Base-by-base conservation (phyloP, 23 tunicate genomes). In the Styela plicata region DNA sequence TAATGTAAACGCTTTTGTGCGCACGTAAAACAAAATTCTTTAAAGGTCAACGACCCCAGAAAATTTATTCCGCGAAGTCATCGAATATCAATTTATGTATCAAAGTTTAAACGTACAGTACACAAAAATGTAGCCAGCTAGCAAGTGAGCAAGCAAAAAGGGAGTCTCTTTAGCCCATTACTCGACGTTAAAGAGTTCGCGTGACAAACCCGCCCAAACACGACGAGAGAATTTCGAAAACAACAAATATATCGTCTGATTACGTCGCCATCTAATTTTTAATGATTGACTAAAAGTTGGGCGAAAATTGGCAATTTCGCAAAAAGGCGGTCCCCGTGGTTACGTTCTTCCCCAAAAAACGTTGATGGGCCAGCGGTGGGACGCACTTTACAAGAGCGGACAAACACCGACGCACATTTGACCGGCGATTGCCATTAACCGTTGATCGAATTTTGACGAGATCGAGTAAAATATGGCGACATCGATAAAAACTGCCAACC, bases 121-220 rank as follows among this genome's bases (percentile, higher is more conserved):
- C 57, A 44, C 57, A 44, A 13, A 44, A 44, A 44, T 44, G 7
- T 13, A 13, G 13, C 10, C 57, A 13, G 57, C 13, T 7, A 44
- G 57, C 7, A 13, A 7, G 57, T 13, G 13, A 44, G 57, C 57
- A 5, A 44, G 13, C 7, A 44, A 44, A 44, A 44, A 13, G 57
- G 57, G 13, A 44, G 57, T 5, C 13, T 13, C 13, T 44, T 44
- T 5, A 44, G 57, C 57, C 57, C 13, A 44, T 44, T 44, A 44
- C 57, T 44, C 13, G 57, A 44, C 57, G 57, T 44, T 44, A 5
- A 44, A 44, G 71, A 67, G 31, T 29, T 67, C 71, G 71, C 71
- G 71, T 67, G 71, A 67, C 71, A 25, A 67, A 67, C 31, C 31
- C 71, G 71, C 71, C 31, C 71, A 29, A 67, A 29, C 30, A 25